Base-by-base conservation (phyloP, 2,888 invertebrate species). In the Harmothoe impar region DNA sequence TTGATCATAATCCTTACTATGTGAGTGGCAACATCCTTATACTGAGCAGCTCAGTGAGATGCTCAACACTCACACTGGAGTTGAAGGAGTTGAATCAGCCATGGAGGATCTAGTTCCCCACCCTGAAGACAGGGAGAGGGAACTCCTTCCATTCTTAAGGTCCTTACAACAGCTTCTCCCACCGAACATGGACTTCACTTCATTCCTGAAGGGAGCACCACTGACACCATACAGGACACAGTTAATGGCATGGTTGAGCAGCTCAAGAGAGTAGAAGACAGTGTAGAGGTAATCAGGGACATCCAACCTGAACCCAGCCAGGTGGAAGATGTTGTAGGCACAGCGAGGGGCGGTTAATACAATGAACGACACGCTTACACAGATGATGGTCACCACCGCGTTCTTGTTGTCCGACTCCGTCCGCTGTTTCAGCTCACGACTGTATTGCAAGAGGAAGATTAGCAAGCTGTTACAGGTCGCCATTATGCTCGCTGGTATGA, bases 171-270 rank as follows among this genome's bases (percentile, higher is more conserved):
- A 62, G 5, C 43, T 43, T 3, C 43, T 43, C 43, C 10, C 10
- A 20, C 72, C 3, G 29, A 72, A 72, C 31, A 72, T 72, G 1
- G 72, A 0, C 29, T 72, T 72, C 5, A 72, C 72, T 25, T 72
- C 72, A 7, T 29, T 15, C 25, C 72, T 25, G 17, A 72, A 72
- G 5, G 72, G 0, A 25, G 72, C 29, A 0, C 72, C 72, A 72
- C 72, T 72, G 3, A 29, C 72, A 72, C 72, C 15, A 29, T 72
- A 72, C 0, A 72, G 31, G 7, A 72, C 29, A 29, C 72, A 29
- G 29, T 72, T 72, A 29, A 72, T 72, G 72, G 72, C 72, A 72
- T 72, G 72, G 72, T 72, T 72, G 1, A 72, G 31, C 7, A 72
- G 29, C 7, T 72, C 72, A 25, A 72, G 72, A n/a, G 72, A 72